A percentile compares a stretch with the other conserved stretches of the same genome.
These are phyloP conservation scores for Erebia ligea DNA, from an alignment of 2,888 invertebrate genomes.

Conservation along the genomic window DNA sequence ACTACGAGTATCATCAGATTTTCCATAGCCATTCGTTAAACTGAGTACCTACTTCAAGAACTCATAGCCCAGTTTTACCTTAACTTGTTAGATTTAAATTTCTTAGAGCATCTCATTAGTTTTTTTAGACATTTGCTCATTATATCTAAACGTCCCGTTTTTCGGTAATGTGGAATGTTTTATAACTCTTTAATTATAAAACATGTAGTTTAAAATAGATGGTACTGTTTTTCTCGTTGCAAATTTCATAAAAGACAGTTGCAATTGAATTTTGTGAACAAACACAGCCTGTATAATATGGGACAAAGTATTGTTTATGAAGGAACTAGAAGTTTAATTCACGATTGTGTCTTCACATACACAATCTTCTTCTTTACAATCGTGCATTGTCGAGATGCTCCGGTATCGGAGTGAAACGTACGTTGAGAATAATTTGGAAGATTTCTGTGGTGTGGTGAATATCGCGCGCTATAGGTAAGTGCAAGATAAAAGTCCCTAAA, in stretches of 20 bases:
- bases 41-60: neutral
- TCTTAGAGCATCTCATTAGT: conserved; percentile 9
- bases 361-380: too few species aligned
- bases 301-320: conserved; percentile 26
- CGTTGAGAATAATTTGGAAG: too few species aligned
- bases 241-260: neutral
- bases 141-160: neutral
- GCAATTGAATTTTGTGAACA: neutral
- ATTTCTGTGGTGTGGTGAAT: too few species aligned
- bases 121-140: neutral
- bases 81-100: neutral
- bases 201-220: neutral
- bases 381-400: too few species aligned
- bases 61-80: neutral
- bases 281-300: conserved; percentile 22
- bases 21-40: neutral
- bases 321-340: too few species aligned
- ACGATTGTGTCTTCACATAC: too few species aligned
- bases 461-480: too few species aligned
- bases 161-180: conserved; percentile 12
- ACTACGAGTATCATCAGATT: conserved; percentile 1
- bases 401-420: too few species aligned
- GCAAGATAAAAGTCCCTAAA: too few species aligned
- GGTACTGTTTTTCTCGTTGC: neutral
- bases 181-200: neutral